A percentile compares a stretch with the other conserved stretches of the same genome.
These are phyloP conservation scores for Xenopus laevis DNA, from an alignment of 2,113 vertebrate species.

Conservation along the genomic window DNA sequence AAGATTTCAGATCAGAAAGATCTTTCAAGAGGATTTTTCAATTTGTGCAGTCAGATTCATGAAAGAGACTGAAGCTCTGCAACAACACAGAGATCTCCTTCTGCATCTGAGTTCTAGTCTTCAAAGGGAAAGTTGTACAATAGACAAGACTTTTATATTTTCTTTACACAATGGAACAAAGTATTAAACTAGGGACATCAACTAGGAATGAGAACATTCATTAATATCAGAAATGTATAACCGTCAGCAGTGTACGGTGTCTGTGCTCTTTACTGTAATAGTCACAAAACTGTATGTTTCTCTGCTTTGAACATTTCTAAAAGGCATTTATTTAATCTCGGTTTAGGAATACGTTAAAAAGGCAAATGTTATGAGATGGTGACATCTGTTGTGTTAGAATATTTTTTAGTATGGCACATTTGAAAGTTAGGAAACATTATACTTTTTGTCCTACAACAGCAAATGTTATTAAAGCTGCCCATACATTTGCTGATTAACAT, in stretches of 20 bases:
- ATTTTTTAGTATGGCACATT: neutral
- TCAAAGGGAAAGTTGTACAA: slow-evolving; percentile 36
- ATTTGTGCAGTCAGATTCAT: slow-evolving; percentile 47
- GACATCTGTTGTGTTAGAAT: neutral
- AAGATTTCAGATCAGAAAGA: slow-evolving; percentile 43
- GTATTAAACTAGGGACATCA: slow-evolving; percentile 19
- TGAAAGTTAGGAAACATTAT: no score
- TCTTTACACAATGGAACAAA: slow-evolving; percentile 33
- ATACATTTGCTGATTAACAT: no score
- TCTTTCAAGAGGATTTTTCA: slow-evolving; percentile 45
- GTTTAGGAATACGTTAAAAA: neutral
- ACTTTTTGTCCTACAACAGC: no score
- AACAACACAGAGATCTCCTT: slow-evolving; percentile 40
- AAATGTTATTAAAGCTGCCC: no score
- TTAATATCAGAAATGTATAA: slow-evolving; percentile 4
- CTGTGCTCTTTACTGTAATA: slow-evolving; percentile 6
- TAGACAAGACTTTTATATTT: slow-evolving; percentile 35
- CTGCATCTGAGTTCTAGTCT: slow-evolving; percentile 15
- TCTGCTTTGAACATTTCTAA: slow-evolving; percentile 13
- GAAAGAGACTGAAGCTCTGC: slow-evolving; percentile 41
- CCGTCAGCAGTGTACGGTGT: neutral
- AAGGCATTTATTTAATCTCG: slow-evolving; percentile 2
- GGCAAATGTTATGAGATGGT: neutral
- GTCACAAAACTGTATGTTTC: neutral
- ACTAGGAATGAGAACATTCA: slow-evolving; percentile 22